Evolutionary conservation across 2,797 vertebrate genomes (phyloP).

Genomic region (Argentina silus): DNA sequence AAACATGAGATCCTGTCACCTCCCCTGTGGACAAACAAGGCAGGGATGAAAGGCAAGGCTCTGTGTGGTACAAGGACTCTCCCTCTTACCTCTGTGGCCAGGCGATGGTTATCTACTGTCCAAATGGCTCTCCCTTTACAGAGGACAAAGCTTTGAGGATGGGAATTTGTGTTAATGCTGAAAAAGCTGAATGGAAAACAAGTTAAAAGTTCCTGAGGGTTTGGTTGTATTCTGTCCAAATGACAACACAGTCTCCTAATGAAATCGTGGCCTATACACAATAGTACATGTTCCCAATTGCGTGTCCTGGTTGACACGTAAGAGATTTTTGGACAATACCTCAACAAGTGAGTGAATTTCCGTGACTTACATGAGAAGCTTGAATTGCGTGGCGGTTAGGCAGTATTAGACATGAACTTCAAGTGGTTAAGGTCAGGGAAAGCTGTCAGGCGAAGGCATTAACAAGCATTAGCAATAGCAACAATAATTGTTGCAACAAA

Average conservation of each 20-base stretch:
- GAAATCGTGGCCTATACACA: no score
- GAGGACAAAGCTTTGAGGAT: conserved; percentile 34
- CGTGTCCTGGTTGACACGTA: no score
- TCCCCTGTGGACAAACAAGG: conserved; percentile 67
- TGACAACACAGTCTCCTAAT: background rate
- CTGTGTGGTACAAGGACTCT: conserved; percentile 37
- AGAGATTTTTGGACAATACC: no score
- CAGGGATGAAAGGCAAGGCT: conserved; percentile 51
- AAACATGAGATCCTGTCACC: conserved; percentile 63
- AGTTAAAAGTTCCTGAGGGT: conserved; percentile 7
- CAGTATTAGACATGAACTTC: no score
- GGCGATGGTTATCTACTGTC: conserved; percentile 61
- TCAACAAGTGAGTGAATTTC: background rate
- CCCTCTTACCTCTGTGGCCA: conserved; percentile 38
- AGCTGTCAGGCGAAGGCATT: no score
- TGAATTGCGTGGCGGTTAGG: no score
- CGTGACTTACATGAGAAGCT: no score
- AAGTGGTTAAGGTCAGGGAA: no score
- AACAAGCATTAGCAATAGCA: no score
- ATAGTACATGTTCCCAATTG: no score
- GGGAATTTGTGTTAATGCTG: conserved; percentile 12
- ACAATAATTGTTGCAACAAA: no score
- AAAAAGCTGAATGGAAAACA: conserved; percentile 22
- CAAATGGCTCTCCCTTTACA: conserved; percentile 45
- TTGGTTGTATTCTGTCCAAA: conserved; percentile 1